Base-by-base conservation (phyloP, 2,113 vertebrate genomes). In the Gnathonemus echidnorhynchus region DNA sequence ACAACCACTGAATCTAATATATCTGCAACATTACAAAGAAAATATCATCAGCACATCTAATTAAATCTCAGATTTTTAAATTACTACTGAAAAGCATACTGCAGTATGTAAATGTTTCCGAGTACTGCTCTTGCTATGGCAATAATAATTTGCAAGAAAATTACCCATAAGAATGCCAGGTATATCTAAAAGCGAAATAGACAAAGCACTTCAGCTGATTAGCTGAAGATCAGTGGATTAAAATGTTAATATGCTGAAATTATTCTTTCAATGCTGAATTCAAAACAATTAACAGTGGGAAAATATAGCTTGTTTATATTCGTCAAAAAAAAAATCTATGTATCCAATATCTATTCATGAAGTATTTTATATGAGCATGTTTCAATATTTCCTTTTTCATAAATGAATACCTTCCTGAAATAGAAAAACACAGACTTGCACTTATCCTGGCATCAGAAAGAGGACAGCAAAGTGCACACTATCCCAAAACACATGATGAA, bases 401-500 rank as follows among this genome's bases (percentile, higher is more conserved):
- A 39, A 77, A 77, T 0, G 0, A 77, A 77, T 17, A 17, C 13
- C 35, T 39, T 80, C n/a, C 35, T 19, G 31, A 42, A 19, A 77
- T 19, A 77, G 70, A 77, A 39, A 42, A 80, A 80, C 15, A 19
- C 35, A 42, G 74, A 42, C 17, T 5, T 80, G 74, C 35, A 42
- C 27, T 80, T 42, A 42, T 77, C 9, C 45, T 85, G 83, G 45
- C 19, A 11, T 85, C 83, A 85, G 45, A 48, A 86, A 88, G 3
- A 91, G 92, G 83, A 91, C 91, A 92, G 90, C 83, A 56, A 92
- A 91, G 89, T 91, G 90, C 86, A 93, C 91, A 92, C 90, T n/a
- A 87, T 80, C 89, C 91, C 91, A 48, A 92, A 92, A 91, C 88
- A 62, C 92, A 92, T 93, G 90, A 93, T 92, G 90, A 88, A 92